A percentile compares a stretch with the other conserved stretches of the same genome.
phyloP scores from a whole-genome alignment of 2,113 vertebrate genomes.

The Burhinus bistriatus region DNA sequence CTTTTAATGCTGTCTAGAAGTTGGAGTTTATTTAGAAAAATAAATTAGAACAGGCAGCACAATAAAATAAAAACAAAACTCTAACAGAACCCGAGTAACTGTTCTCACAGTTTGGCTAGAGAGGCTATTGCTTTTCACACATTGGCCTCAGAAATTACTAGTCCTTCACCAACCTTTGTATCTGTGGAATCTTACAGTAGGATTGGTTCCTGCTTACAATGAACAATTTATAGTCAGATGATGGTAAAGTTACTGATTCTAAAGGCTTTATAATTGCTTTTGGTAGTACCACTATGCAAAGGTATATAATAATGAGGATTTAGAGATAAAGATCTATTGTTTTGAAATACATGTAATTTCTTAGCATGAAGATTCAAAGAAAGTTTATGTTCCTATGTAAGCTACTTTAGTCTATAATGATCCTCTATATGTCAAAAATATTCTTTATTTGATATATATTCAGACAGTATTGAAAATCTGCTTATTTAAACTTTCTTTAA shows the following conservation, averaged over 20 bases:
- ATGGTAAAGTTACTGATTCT: not conserved
- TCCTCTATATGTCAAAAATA: not conserved
- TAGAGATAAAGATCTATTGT: not conserved
- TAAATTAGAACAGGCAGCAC: not conserved
- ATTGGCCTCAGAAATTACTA: not conserved
- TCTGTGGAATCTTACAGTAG: not conserved
- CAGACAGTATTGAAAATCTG: not conserved
- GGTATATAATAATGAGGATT: not conserved
- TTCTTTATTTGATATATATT: not conserved
- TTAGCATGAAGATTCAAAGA: not conserved
- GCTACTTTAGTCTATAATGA: not conserved
- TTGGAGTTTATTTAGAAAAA: not conserved
- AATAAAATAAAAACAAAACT: not conserved
- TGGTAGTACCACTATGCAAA: not conserved
- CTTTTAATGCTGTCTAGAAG: not conserved
- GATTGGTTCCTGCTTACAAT: not conserved
- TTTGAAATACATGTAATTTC: not conserved
- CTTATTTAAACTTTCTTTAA: not conserved
- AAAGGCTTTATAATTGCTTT: not conserved
- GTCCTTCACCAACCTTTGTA: not conserved
- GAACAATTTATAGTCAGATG: not conserved
- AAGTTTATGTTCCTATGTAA: not conserved
- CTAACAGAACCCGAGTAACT: not conserved
- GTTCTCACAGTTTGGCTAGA: not conserved
- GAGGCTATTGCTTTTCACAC: not conserved